Evolutionary conservation across 2,797 vertebrate genomes (phyloP).

Genomic region (Hemibagrus guttatus): DNA sequence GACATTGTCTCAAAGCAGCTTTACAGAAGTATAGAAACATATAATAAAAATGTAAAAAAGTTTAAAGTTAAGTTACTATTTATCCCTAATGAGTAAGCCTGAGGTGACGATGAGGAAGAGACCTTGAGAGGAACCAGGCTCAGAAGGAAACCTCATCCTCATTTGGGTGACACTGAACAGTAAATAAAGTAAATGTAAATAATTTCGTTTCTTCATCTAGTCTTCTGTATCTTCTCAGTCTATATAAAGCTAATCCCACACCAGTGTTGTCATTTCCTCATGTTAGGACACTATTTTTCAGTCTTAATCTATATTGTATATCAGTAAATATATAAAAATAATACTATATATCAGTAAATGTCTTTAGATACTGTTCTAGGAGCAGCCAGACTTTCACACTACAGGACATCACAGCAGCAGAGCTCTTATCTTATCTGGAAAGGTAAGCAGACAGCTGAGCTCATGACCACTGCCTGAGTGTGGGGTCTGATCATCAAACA

Average conservation of each 20-base stretch:
- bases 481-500: not conserved
- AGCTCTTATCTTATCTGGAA: constrained; percentile 37
- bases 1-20: no score
- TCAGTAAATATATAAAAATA: not conserved
- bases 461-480: constrained; percentile 12
- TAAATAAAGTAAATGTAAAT: no score
- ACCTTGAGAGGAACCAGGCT: no score
- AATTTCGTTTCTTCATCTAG: no score
- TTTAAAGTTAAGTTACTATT: no score
- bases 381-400: constrained; percentile 24
- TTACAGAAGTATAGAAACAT: no score
- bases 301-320: not conserved
- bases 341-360: not conserved
- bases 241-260: not conserved
- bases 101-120: no score
- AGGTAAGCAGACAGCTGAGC: constrained; percentile 29
- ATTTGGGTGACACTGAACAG: no score
- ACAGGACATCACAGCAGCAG: constrained; percentile 41
- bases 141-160: no score
- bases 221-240: not conserved
- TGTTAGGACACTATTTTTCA: not conserved
- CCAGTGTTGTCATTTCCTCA: not conserved
- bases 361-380: not conserved
- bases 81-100: no score
- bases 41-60: no score